Evolutionary conservation across 2,113 vertebrate species (phyloP), one percentile per base, ranked within the genome.

Genomic region (Andinoacara biseriatus): DNA sequence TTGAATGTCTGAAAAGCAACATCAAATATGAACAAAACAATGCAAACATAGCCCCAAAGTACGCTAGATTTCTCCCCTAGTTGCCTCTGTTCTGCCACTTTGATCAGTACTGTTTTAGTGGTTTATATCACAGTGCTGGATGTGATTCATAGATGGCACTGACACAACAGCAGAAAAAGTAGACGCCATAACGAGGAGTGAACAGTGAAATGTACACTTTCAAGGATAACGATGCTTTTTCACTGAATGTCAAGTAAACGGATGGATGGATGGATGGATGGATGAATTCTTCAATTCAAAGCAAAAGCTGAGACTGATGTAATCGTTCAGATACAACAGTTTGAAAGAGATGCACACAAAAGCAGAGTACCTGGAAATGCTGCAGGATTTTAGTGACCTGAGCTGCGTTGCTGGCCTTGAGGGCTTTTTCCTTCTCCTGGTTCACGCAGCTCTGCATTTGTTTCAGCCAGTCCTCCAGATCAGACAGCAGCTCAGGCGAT

Each of bases 401-500:
- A 40, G 92, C 85, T 2, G 90, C 85, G 1, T 93, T 87, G 29
- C 3, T 11, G 22, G 82, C 95, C 3, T 89, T 24, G n/a, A 24
- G 82, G 46, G 91, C 1, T 1, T 43, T 5, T 20, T 94, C 91
- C 43, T 89, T 93, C 3, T 72, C 31, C 40, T 80, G 89, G 29
- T 46, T 82, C 26, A 95, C 91, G 4, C 90, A 90, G 6, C 74
- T 74, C 31, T 97, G 94, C 78, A 95, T 89, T 2, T 81, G 60
- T 56, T 93, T 83, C 93, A 98, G 93, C 97, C 97, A 97, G 79
- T 74, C 77, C 81, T 95, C 95, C 84, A 98, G 91, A 35, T 97
- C 95, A n/a, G 93, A 82, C 92, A 97, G 96, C 82, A 97, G 95
- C 87, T 95, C 91, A 46, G 90, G 87, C 0, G 96, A 96, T 0